Evolutionary conservation across 2,113 vertebrate species (phyloP).

Genomic region (Rhinolophus sinicus): DNA sequence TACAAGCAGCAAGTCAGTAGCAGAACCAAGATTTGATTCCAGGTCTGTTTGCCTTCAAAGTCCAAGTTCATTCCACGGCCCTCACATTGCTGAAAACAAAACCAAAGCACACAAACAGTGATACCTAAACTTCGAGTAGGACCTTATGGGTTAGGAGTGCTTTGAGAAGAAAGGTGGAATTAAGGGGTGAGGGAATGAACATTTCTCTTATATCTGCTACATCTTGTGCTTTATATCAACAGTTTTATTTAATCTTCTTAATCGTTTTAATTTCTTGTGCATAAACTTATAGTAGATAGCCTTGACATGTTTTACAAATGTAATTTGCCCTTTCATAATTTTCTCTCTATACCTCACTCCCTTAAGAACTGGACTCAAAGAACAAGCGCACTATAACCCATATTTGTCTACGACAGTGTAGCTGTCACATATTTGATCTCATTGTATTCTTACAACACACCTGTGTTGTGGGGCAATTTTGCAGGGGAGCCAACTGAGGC

Average conservation of each 20-base stretch:
- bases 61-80: slow-evolving; percentile 28
- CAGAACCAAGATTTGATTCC: not conserved
- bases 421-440: not conserved
- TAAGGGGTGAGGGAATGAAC: not conserved
- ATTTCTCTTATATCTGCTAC: not conserved
- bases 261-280: not conserved
- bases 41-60: slow-evolving; percentile 11
- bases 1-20: not conserved
- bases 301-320: not conserved
- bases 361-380: not conserved
- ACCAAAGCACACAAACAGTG: not conserved
- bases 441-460: not conserved
- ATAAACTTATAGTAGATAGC: not conserved
- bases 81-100: not conserved
- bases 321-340: not conserved
- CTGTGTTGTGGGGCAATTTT: not conserved
- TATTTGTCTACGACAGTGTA: not conserved
- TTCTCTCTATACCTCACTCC: not conserved
- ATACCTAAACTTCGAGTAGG: not conserved
- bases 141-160: not conserved
- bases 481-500: not conserved
- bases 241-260: not conserved
- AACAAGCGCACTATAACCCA: not conserved
- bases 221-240: not conserved
- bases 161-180: not conserved